Percentiles rank a stretch among this genome's conserved stretches.
phyloP scores from a whole-genome alignment of 2,888 invertebrate genomes.

The Protophormia terraenovae region DNA sequence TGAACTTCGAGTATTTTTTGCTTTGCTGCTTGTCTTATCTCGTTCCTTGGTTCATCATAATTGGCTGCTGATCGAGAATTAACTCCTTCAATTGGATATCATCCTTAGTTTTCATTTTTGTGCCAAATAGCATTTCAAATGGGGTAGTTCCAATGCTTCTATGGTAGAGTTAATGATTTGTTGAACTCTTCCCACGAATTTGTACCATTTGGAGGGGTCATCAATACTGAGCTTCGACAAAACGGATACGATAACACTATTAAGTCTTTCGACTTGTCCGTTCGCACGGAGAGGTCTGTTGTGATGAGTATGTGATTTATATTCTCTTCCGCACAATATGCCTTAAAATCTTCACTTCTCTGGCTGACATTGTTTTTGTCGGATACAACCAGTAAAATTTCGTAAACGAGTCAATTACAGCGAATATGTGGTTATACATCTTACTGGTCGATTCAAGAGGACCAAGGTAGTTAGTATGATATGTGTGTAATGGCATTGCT shows the following conservation, averaged over 20 bases:
- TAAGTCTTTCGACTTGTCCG: constrained; percentile 59
- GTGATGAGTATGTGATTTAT: constrained; percentile 72
- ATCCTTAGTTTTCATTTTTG: too few species aligned
- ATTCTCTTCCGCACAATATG: constrained; percentile 74
- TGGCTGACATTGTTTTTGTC: constrained; percentile 71
- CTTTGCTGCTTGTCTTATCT: too few species aligned
- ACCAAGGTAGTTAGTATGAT: constrained; percentile 76
- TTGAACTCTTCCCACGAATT: too few species aligned
- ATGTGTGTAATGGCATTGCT: constrained; percentile 64
- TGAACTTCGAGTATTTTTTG: too few species aligned
- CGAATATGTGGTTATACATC: constrained; percentile 73
- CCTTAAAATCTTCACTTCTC: constrained; percentile 73
- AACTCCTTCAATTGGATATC: too few species aligned
- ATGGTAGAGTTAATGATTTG: too few species aligned
- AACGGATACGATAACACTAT: constrained; percentile 32
- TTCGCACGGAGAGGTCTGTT: constrained; percentile 58
- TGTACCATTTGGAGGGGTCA: too few species aligned
- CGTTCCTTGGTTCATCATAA: too few species aligned
- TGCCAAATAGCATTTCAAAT: too few species aligned
- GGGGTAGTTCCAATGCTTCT: too few species aligned
- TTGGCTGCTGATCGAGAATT: too few species aligned
- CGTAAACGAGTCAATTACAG: constrained; percentile 76
- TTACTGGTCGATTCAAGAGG: constrained; percentile 73
- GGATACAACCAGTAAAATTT: constrained; percentile 79
- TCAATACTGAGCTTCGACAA: too few species aligned